Percentiles rank a stretch among this genome's conserved stretches.
These are phyloP conservation scores for Lepilemur septentrionalis DNA, from an alignment of 2,797 vertebrate species.

Conservation along the genomic window DNA sequence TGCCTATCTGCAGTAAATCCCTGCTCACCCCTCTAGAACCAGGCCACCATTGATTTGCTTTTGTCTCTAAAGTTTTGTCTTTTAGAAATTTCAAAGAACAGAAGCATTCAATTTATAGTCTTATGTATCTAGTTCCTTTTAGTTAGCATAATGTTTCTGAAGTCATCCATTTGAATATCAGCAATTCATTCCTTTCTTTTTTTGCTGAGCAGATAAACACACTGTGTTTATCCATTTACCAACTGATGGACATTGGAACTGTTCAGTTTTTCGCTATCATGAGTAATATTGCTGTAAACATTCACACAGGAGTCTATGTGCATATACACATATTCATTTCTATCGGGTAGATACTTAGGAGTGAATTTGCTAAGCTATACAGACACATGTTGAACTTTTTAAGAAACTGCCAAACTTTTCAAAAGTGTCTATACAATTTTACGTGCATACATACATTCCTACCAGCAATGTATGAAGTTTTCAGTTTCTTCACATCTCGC, in stretches of 20 bases:
- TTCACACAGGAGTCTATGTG: neutral
- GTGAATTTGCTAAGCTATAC: neutral
- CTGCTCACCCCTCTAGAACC: neutral
- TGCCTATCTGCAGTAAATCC: neutral
- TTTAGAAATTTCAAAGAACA: neutral
- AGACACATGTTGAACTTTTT: neutral
- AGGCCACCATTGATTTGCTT: neutral
- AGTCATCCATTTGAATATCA: neutral
- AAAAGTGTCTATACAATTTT: neutral
- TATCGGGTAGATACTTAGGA: neutral
- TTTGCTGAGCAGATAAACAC: neutral
- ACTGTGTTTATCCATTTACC: neutral
- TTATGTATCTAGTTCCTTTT: neutral
- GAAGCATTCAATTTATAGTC: neutral
- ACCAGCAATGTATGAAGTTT: neutral
- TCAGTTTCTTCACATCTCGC: neutral
- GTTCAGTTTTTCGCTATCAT: neutral
- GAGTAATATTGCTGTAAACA: neutral
- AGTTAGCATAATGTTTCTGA: neutral
- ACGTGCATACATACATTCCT: neutral
- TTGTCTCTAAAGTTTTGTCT: neutral
- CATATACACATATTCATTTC: neutral
- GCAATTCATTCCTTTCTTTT: neutral
- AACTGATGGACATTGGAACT: neutral
- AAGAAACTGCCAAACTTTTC: neutral